Conservation (phyloP, 2,113 vertebrate genomes). For the Rallus limicola region DNA sequence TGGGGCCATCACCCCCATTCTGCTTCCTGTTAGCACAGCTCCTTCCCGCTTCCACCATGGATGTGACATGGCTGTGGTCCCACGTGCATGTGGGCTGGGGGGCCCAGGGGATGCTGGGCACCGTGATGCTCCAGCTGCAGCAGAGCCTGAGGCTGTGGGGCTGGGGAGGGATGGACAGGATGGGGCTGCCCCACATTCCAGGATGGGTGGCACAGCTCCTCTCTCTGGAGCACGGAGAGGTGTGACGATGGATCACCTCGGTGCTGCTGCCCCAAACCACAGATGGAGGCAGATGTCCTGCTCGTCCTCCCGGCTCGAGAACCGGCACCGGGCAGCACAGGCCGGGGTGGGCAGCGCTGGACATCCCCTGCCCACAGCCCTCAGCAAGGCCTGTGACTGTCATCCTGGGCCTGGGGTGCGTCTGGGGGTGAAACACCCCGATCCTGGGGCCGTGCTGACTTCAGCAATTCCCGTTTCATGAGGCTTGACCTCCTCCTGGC, state of each 20-base stretch:
- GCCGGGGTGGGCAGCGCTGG: background rate
- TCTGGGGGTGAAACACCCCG: background rate
- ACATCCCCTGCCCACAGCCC: background rate
- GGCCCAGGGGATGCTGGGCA: background rate
- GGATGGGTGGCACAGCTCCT: background rate
- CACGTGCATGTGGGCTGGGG: background rate
- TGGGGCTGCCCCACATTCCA: background rate
- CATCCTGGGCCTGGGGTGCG: background rate
- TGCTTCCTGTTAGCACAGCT: background rate
- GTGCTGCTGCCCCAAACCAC: background rate
- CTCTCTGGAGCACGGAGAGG: background rate
- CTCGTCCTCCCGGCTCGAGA: background rate
- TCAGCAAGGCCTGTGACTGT: background rate
- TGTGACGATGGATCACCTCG: background rate
- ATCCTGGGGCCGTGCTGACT: background rate
- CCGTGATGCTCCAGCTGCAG: background rate
- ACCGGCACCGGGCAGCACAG: rapidly evolving
- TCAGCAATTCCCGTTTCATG: background rate
- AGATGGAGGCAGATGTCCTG: background rate
- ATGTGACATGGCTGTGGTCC: background rate
- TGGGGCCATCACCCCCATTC: background rate
- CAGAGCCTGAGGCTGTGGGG: background rate
- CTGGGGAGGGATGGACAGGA: background rate
- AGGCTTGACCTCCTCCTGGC: background rate
- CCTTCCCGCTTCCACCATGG: background rate